Evolutionary conservation across 2,797 vertebrate species (phyloP), one percentile per base, ranked within the genome.

Genomic region (Aldrovandia affinis): DNA sequence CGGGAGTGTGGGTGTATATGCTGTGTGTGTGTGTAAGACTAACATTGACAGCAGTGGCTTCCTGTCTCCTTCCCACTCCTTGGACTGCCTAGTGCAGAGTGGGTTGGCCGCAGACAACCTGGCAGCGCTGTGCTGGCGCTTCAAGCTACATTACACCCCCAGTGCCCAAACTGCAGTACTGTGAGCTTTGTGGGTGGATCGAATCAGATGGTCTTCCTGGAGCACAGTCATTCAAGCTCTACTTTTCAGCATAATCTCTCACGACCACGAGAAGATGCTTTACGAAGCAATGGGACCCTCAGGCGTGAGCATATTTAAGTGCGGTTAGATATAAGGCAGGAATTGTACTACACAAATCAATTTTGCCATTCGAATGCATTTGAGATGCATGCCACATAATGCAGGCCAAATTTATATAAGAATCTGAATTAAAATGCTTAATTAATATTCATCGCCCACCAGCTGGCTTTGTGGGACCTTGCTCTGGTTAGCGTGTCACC

Each of bases 1-100:
- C 73, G 47, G 73, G 68, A 42, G 59, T 81, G 44, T 78, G 33
- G 36, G 18, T 80, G 63, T 28, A 14, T 65, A 3, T 81, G 39
- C 22, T 80, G 54, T 15, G 22, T 65, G 28, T 81, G 39, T 20
- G 30, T 28, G 44, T 3, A 7, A 15, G n/a, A 55, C 30, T 80
- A 54, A 30, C 44, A 98, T 97, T 91, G 98, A 97, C 91, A 99
- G 98, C 94, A 99, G 97, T 0, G 97, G 97, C 2, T 98, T 97
- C 42, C 94, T 98, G 83, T 99, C 97, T 0, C 98, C 98, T 18
- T 98, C 96, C 2, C 96, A 96, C 0, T 99, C 97, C 9, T 97
- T 97, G 0, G 97, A 98, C 92, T 98, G 97, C 44, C 95, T 99
- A 47, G 94, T 92, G 0, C 93, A 95, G 0, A 96, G 95, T 0